Conservation (phyloP, 2,113 vertebrate genomes). For the Ophiodon elongatus region DNA sequence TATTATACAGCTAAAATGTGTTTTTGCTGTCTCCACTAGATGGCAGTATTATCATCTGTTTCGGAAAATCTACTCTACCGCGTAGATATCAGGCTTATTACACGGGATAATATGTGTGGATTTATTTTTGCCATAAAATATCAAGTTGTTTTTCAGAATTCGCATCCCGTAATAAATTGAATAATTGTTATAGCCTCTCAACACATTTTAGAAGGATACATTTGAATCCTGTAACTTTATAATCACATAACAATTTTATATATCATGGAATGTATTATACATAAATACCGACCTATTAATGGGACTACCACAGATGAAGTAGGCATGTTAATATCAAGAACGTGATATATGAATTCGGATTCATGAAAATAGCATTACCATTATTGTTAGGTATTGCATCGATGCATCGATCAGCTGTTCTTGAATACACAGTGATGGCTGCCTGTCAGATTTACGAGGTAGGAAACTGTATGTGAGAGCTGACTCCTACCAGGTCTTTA, state of each 20-base stretch:
- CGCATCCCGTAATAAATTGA: accelerated
- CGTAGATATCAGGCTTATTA: not conserved
- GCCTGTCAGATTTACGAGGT: slow-evolving; percentile 29
- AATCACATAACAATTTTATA: not conserved
- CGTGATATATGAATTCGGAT: not conserved
- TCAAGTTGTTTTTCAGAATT: not conserved
- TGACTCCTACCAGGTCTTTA: slow-evolving; percentile 25
- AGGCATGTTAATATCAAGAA: not conserved
- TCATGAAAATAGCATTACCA: not conserved
- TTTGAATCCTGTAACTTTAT: slow-evolving; percentile 1
- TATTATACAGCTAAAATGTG: not conserved
- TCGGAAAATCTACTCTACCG: not conserved
- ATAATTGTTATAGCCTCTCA: not conserved
- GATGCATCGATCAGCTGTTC: not conserved
- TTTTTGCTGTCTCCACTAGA: slow-evolving; percentile 59
- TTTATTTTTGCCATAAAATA: not conserved
- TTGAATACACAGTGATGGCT: not conserved
- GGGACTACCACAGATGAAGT: not conserved
- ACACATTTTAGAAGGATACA: not conserved
- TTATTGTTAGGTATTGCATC: not conserved
- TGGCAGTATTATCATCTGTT: slow-evolving; percentile 66
- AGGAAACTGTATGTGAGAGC: slow-evolving; percentile 44
- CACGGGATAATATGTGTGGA: not conserved
- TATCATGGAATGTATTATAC: not conserved
- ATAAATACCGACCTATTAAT: not conserved